These are phyloP conservation scores for Trematocara unimaculatum DNA, from an alignment of 2,113 vertebrate species.

Conservation along the genomic window DNA sequence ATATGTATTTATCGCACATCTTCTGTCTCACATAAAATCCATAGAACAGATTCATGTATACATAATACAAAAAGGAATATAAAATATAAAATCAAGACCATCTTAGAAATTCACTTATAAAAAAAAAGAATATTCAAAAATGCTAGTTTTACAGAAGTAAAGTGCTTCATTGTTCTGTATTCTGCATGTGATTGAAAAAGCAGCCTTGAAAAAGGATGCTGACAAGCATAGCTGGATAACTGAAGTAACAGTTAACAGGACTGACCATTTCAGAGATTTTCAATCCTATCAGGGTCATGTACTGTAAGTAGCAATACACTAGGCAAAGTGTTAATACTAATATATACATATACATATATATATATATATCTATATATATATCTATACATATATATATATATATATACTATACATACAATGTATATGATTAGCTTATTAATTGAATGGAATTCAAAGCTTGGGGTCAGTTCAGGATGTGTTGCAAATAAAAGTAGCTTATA, in stretches of 20 bases:
- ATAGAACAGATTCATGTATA: constrained; percentile 57
- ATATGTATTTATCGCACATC: constrained; percentile 41
- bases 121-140: constrained; percentile 61
- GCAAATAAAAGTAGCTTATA: constrained; percentile 35
- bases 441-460: constrained; percentile 6
- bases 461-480: not conserved
- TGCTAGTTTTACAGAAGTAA: constrained; percentile 67
- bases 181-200: constrained; percentile 47
- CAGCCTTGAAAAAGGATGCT: constrained; percentile 52
- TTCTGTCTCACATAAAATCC: constrained; percentile 28
- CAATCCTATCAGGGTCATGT: not conserved
- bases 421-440: constrained; percentile 53
- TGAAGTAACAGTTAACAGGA: not conserved
- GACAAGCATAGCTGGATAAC: constrained; percentile 36
- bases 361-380: not conserved
- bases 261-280: not conserved
- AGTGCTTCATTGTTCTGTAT: constrained; percentile 63
- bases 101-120: constrained; percentile 60
- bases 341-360: not conserved
- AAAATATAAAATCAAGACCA: constrained; percentile 67
- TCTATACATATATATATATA: not conserved
- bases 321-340: constrained; percentile 38
- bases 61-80: constrained; percentile 68
- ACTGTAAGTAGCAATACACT: constrained; percentile 12
- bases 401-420: constrained; percentile 24